These are phyloP conservation scores for Subacronicta megacephala DNA, from an alignment of 2,888 invertebrate species.

Conservation along the genomic window DNA sequence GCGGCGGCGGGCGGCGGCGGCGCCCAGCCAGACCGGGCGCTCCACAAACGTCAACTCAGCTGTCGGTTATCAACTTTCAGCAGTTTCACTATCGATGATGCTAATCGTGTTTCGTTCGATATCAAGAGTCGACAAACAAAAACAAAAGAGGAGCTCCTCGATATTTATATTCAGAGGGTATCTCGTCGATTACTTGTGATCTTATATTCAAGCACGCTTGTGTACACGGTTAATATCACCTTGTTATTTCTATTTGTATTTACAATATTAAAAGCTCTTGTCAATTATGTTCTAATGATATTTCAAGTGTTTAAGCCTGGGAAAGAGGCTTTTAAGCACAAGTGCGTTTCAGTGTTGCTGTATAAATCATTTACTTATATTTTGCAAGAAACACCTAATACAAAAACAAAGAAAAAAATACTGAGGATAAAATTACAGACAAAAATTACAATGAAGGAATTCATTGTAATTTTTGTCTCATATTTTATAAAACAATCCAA, in stretches of 20 bases:
- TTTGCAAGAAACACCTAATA: slow-evolving; percentile 1
- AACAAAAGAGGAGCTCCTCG: slow-evolving; percentile 21
- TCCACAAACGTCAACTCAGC: slow-evolving; percentile 64
- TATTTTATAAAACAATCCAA: neutral
- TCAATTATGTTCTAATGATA: slow-evolving; percentile 32
- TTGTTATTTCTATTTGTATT: slow-evolving; percentile 26
- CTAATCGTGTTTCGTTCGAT: slow-evolving; percentile 42
- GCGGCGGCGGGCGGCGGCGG: slow-evolving; percentile 24
- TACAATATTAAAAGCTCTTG: slow-evolving; percentile 35
- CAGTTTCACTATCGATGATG: slow-evolving; percentile 41
- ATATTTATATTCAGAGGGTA: slow-evolving; percentile 31
- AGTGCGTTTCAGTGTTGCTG: slow-evolving; percentile 22
- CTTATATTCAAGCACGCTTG: slow-evolving; percentile 31
- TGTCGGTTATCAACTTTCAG: slow-evolving; percentile 62
- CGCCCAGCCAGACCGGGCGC: slow-evolving; percentile 18
- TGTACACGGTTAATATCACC: slow-evolving; percentile 25
- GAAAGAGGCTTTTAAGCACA: slow-evolving; percentile 21
- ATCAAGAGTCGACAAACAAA: slow-evolving; percentile 26
- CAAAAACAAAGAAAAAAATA: neutral
- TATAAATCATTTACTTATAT: slow-evolving; percentile 29
- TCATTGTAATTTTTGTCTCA: no score
- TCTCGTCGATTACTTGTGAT: slow-evolving; percentile 18
- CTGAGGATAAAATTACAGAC: slow-evolving; percentile 7
- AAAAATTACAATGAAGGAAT: no score
- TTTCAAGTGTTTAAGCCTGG: slow-evolving; percentile 9